These are phyloP conservation scores for Phrynocephalus versicolor DNA, from an alignment of 2,113 vertebrate genomes.

Conservation along the genomic window DNA sequence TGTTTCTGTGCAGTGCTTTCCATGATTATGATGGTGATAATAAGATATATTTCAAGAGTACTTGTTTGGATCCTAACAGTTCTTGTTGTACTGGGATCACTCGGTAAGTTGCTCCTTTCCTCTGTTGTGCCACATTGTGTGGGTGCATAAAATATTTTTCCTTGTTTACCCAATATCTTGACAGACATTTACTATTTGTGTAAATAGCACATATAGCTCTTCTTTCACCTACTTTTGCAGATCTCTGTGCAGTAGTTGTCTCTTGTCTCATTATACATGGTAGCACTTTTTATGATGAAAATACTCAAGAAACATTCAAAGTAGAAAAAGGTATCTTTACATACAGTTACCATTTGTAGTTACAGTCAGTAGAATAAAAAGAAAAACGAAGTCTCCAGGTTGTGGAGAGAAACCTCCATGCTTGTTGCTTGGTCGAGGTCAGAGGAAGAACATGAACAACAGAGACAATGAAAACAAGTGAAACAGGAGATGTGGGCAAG, in stretches of 20 bases:
- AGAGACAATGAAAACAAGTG: no score
- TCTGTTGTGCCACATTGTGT: not conserved
- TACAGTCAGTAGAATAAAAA: no score
- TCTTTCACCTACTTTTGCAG: not conserved
- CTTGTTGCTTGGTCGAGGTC: no score
- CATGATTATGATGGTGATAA: conserved; percentile 97
- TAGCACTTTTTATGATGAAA: no score
- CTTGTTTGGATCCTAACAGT: conserved; percentile 96
- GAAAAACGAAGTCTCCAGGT: no score
- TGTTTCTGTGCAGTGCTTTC: conserved; percentile 86
- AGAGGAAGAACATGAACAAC: no score
- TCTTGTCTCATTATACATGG: no score
- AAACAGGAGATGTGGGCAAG: no score
- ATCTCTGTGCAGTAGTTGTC: not conserved
- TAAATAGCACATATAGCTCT: not conserved
- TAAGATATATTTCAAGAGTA: conserved; percentile 95
- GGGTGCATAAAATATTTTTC: not conserved
- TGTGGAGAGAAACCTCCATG: no score
- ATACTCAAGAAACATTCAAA: no score
- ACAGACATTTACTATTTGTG: not conserved
- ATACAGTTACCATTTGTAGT: no score
- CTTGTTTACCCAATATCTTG: not conserved
- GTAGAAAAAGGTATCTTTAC: no score
- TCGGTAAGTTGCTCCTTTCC: conserved; percentile 82
- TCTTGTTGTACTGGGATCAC: conserved; percentile 90